Percentiles rank a stretch among this genome's conserved stretches.
These are phyloP conservation scores for Heliconius ismenius DNA, from an alignment of 2,888 invertebrate genomes.

Conservation along the genomic window DNA sequence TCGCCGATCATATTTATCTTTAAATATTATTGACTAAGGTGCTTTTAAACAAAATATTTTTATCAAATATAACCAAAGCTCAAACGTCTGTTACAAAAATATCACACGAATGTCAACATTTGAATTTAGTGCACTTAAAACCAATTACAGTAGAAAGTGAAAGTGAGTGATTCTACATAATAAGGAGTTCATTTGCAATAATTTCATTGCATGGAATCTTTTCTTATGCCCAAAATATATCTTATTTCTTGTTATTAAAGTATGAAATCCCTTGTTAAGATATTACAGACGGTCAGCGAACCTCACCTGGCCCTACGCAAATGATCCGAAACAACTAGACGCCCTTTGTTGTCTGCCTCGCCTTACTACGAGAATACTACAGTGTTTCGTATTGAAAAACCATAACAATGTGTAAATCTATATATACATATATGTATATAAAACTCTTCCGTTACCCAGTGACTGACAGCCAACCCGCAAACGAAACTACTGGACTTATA, in stretches of 20 bases:
- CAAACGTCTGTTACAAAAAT: neutral
- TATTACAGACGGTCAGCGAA: constrained; percentile 49
- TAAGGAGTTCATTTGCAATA: constrained; percentile 26
- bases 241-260: neutral
- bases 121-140: constrained; percentile 5
- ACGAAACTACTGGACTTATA: neutral
- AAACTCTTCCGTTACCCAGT: neutral
- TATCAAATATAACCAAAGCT: too few relatives aligned
- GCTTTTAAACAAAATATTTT: too few relatives aligned
- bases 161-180: constrained; percentile 22
- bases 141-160: constrained; percentile 19
- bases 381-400: constrained; percentile 19
- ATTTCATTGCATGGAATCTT: constrained; percentile 16
- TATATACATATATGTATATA: neutral
- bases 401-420: neutral
- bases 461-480: neutral
- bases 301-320: constrained; percentile 42
- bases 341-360: constrained; percentile 49
- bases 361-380: constrained; percentile 33
- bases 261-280: neutral
- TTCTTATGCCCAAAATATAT: neutral
- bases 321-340: constrained; percentile 44
- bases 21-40: too few relatives aligned
- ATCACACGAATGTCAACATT: neutral
- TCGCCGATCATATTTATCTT: too few relatives aligned